Evolutionary conservation across 2,888 invertebrate species (phyloP).

Genomic region (Sturmia bella): DNA sequence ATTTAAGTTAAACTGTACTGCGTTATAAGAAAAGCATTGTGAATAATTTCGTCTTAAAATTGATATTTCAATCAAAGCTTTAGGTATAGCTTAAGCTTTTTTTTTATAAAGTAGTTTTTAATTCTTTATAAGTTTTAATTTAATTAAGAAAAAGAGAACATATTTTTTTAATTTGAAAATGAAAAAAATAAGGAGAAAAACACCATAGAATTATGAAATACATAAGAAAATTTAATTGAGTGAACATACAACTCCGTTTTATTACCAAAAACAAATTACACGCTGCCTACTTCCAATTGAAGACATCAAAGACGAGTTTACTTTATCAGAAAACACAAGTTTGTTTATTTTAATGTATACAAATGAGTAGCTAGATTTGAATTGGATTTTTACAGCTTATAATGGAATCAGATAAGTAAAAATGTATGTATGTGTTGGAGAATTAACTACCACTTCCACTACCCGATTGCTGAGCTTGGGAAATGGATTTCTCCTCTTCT

Average conservation of each 20-base stretch:
- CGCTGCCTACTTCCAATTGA: too few species aligned
- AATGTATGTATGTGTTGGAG: neutral
- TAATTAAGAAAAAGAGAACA: slow-evolving; percentile 57
- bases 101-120: slow-evolving; percentile 54
- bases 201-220: slow-evolving; percentile 33
- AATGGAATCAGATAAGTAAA: neutral
- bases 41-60: slow-evolving; percentile 38
- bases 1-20: slow-evolving; percentile 42
- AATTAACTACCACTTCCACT: slow-evolving; percentile 21
- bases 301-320: too few species aligned
- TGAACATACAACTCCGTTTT: neutral
- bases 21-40: slow-evolving; percentile 27
- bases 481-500: slow-evolving; percentile 55
- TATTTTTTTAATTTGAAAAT: slow-evolving; percentile 64
- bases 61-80: slow-evolving; percentile 40
- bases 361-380: too few species aligned
- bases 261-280: neutral
- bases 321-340: too few species aligned
- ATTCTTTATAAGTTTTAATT: slow-evolving; percentile 66
- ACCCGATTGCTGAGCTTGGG: neutral
- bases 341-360: neutral
- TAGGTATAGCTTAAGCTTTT: slow-evolving; percentile 50
- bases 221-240: slow-evolving; percentile 48
- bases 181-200: slow-evolving; percentile 26
- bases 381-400: too few species aligned